Base-by-base conservation (phyloP, 1,140 invertebrate genomes). In the Trichonephila clavata region DNA sequence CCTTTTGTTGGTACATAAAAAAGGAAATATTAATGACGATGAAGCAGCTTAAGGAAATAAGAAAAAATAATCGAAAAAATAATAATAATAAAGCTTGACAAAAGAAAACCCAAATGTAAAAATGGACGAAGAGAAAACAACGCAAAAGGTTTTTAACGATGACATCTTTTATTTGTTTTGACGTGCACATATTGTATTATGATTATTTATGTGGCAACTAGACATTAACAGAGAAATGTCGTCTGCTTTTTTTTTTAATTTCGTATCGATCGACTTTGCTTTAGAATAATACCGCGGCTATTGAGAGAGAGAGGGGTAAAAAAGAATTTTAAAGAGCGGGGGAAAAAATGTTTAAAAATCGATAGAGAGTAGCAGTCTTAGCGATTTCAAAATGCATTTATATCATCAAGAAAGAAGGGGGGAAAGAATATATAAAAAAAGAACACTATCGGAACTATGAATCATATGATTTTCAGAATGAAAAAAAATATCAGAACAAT, bases 161-260 rank as follows among this genome's bases (percentile, higher is more conserved):
- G 92, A 93, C 92, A 93, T 93, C 84, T 87, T 93, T 93, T 93
- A 93, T 93, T 93, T 93, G 92, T 93, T 93, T 93, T 93, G 92
- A 88, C 92, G 84, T 87, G 20, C 92, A 88, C 92, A 93, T 93
- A 93, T 93, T 93, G 92, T 93, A 88, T 93, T 93, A 93, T 93
- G 92, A 93, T 93, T 93, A 93, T 93, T 93, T 93, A 93, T 93
- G 92, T 93, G 86, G 92, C 86, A 93, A 88, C 84, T 77, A 81
- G 84, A 93, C 91, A 93, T 93, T 93, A 93, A 80, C 63, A 87
- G 92, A 61, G 57, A 93, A 92, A 92, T 92, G 90, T 92, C 80
- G 80, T 92, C 81, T 86, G 83, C 90, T 50, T 80, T 71, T 86
- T 86, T 87, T 89, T 71, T n/a, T 61, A 24, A 86, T 92, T 68